Evolutionary conservation across 2,888 invertebrate species (phyloP), one percentile per base, ranked within the genome.

Genomic region (Nephrotoma guestfalica): DNA sequence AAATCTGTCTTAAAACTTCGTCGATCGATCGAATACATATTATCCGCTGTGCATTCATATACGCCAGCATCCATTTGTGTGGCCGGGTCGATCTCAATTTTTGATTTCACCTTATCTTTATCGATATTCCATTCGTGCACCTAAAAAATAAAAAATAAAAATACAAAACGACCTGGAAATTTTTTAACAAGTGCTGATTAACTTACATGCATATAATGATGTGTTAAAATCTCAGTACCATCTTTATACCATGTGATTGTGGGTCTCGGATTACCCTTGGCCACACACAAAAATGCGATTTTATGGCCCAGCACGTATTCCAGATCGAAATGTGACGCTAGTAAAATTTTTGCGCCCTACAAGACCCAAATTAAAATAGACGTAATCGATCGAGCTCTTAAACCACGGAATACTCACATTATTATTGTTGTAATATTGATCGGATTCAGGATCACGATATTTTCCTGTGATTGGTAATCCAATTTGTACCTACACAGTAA

Each of bases 191-290:
- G 4, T 83, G 4, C 6, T 13, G n/a, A 84, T 84, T 86, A 88
- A 93, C 94, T 93, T 91, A 97, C 97, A 90, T 97, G 97, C 90
- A 97, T 92, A 91, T 97, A 97, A 87, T 95, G 94, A 92, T 97
- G 97, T 42, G 96, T 95, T 89, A 97, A 97, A 90, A 98, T 96
- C 92, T 98, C 98, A 15, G 96, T 95, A 43, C 97, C 98, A 90
- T 98, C 98, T 91, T 98, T 98, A 91, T 96, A 97, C 98, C 98
- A 98, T 30, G 97, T 98, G 88, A 98, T 97, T 88, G 97, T 96
- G 0, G 98, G 98, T 84, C 97, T 92, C 0, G 98, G 98, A 88
- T 95, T 94, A 0, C 98, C 98, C 90, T 95, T 95, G 0, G 98
- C 98, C 85, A 96, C 96, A 91, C 98, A 98, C 87, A 98, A 93